Percentiles rank a stretch among this genome's conserved stretches.
Evolutionary conservation across 1,140 invertebrate genomes (phyloP).

Genomic region (Dendrolimus kikuchii): DNA sequence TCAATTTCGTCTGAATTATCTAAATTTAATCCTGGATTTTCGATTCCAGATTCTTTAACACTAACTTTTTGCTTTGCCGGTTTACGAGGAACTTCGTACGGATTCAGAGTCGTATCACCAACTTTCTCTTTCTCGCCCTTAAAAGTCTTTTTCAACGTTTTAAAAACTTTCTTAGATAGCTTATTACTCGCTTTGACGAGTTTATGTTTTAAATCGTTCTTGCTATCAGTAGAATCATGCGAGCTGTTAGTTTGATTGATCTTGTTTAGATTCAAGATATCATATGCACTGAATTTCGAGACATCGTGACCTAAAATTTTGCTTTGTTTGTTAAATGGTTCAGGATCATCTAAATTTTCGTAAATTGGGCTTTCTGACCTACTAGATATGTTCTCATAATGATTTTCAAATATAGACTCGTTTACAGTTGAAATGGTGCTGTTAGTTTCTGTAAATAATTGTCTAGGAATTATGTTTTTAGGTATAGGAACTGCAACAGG

Average conservation of each 20-base stretch:
- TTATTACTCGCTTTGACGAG: conserved; percentile 57
- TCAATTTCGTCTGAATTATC: conserved; percentile 68
- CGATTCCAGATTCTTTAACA: conserved; percentile 50
- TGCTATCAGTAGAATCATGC: conserved; percentile 47
- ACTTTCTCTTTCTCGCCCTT: conserved; percentile 55
- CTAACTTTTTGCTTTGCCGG: conserved; percentile 36
- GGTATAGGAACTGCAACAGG: conserved; percentile 13
- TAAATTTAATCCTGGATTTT: conserved; percentile 61
- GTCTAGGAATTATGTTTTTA: conserved; percentile 41
- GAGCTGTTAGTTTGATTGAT: conserved; percentile 31
- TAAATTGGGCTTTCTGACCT: conserved; percentile 57
- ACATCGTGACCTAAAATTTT: conserved; percentile 66
- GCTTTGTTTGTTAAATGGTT: conserved; percentile 60
- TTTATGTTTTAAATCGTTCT: conserved; percentile 46
- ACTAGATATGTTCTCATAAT: conserved; percentile 54
- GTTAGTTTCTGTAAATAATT: conserved; percentile 57
- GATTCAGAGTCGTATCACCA: conserved; percentile 47
- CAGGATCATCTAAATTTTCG: conserved; percentile 50
- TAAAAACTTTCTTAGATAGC: conserved; percentile 63
- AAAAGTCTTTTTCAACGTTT: conserved; percentile 65
- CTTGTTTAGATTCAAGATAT: conserved; percentile 64
- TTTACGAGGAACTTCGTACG: conserved; percentile 65
- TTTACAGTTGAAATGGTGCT: conserved; percentile 60
- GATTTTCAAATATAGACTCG: conserved; percentile 36
- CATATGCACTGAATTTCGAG: conserved; percentile 54